phyloP scores from a whole-genome alignment of 2,113 vertebrate genomes.

The Epinephelus lanceolatus region DNA sequence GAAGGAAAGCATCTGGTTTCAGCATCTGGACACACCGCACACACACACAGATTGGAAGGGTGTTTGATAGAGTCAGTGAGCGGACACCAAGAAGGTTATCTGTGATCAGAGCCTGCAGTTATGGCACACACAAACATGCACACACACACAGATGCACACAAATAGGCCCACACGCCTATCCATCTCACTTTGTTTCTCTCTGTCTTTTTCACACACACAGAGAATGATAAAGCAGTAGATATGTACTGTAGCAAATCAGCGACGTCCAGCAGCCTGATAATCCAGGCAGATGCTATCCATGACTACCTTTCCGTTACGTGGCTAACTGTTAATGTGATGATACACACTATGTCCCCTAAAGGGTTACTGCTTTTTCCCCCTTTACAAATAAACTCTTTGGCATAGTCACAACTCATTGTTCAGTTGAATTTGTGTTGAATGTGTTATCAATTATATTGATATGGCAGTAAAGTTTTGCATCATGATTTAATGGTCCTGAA shows the following conservation, averaged over 20 bases:
- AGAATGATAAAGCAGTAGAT: slow-evolving; percentile 2
- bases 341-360: slow-evolving; percentile 6
- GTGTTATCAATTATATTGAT: not conserved
- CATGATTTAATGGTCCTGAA: slow-evolving; percentile 5
- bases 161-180: not conserved
- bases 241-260: not conserved
- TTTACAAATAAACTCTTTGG: too few species aligned
- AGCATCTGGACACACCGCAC: slow-evolving; percentile 67
- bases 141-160: not conserved
- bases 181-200: not conserved
- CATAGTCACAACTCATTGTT: too few species aligned
- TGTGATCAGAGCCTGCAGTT: slow-evolving; percentile 64
- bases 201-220: slow-evolving; percentile 4
- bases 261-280: slow-evolving; percentile 9
- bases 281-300: slow-evolving; percentile 13
- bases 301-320: not conserved
- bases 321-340: not conserved
- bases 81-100: slow-evolving; percentile 74
- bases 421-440: not conserved
- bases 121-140: slow-evolving; percentile 13
- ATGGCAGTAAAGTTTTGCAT: not conserved
- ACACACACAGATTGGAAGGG: slow-evolving; percentile 30
- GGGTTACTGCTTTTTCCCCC: too few species aligned
- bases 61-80: slow-evolving; percentile 59
- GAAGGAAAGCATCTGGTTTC: slow-evolving; percentile 79